phyloP scores from a whole-genome alignment of 2,797 vertebrate species.

The Perodicticus potto region DNA sequence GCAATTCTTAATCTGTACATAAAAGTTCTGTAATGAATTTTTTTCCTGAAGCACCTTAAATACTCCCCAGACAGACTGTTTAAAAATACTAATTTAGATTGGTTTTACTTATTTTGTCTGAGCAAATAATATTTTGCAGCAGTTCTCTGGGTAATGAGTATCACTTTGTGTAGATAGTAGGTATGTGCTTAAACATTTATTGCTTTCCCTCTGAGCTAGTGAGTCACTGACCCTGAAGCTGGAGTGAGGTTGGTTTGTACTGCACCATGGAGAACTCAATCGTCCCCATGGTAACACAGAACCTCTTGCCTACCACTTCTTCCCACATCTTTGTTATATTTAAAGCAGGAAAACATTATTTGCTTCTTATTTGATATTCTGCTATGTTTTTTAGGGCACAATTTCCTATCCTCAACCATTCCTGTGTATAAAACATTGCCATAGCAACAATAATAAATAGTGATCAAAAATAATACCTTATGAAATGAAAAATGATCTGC shows the following conservation, averaged over 20 bases:
- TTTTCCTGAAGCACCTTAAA: not conserved
- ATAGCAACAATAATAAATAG: constrained; percentile 54
- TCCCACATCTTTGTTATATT: constrained; percentile 49
- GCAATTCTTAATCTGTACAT: constrained; percentile 29
- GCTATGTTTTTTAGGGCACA: constrained; percentile 26
- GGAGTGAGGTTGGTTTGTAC: not conserved
- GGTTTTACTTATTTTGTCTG: constrained; percentile 35
- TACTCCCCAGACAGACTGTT: not conserved
- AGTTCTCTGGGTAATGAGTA: constrained; percentile 28
- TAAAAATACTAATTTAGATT: constrained; percentile 28
- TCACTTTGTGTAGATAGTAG: not conserved
- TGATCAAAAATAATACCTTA: constrained; percentile 26
- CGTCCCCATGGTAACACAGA: constrained; percentile 28
- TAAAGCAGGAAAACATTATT: constrained; percentile 64
- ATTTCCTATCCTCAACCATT: constrained; percentile 57
- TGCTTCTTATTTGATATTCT: constrained; percentile 59
- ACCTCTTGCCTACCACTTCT: constrained; percentile 36
- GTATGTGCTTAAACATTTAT: not conserved
- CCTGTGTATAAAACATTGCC: constrained; percentile 44
- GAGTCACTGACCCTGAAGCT: constrained; percentile 63
- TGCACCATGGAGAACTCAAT: not conserved
- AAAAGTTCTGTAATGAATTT: not conserved
- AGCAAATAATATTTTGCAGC: constrained; percentile 36
- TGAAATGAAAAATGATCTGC: constrained; percentile 33
- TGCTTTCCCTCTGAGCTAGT: constrained; percentile 54